phyloP scores from a whole-genome alignment of 2,113 vertebrate genomes.

The Aegithalos caudatus region DNA sequence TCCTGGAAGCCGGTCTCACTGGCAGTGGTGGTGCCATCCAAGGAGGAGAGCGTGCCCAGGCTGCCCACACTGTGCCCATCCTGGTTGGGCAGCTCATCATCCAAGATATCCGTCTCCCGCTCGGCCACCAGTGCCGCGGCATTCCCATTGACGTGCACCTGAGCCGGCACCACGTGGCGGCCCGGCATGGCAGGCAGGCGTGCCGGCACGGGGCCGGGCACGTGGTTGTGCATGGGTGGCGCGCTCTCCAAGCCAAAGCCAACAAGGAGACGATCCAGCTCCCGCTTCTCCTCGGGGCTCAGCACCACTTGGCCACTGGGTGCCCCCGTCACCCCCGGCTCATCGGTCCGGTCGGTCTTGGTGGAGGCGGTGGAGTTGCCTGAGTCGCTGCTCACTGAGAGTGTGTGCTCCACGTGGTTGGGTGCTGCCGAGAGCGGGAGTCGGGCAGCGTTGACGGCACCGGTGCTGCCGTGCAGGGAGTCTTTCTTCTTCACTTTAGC shows the following conservation, averaged over 20 bases:
- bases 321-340: slow-evolving; percentile 57
- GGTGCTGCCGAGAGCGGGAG: slow-evolving; percentile 74
- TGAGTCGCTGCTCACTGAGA: slow-evolving; percentile 96
- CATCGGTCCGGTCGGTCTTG: slow-evolving; percentile 95
- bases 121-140: slow-evolving; percentile 66
- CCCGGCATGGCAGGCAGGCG: background rate
- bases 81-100: slow-evolving; percentile 92
- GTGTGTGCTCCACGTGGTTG: slow-evolving; percentile 88
- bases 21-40: slow-evolving; percentile 83
- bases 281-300: slow-evolving; percentile 90
- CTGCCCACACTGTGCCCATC: slow-evolving; percentile 93
- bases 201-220: slow-evolving; percentile 55
- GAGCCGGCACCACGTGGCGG: slow-evolving; percentile 88
- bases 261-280: slow-evolving; percentile 91
- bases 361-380: slow-evolving; percentile 97
- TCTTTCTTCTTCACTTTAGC: slow-evolving; percentile 99
- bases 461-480: slow-evolving; percentile 78
- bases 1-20: slow-evolving; percentile 75
- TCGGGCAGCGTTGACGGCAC: slow-evolving; percentile 75
- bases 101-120: slow-evolving; percentile 95
- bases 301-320: slow-evolving; percentile 71
- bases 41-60: slow-evolving; percentile 87
- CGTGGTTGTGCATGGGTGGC: slow-evolving; percentile 79
- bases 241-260: slow-evolving; percentile 81
- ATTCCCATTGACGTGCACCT: slow-evolving; percentile 91